phyloP scores from a whole-genome alignment of 2,113 vertebrate genomes.

The Rattus rattus region DNA sequence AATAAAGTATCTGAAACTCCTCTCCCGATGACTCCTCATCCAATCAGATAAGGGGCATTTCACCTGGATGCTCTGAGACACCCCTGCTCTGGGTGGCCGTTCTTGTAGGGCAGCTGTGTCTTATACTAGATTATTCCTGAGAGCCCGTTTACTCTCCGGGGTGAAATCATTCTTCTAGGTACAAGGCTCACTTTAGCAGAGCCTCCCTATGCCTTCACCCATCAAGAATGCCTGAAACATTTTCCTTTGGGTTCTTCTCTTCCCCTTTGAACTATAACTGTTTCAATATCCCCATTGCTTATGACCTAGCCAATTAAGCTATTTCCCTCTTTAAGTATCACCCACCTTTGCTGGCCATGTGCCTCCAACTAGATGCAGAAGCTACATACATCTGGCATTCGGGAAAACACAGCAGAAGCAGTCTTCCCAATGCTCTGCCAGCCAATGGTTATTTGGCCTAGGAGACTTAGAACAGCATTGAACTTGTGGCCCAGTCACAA shows the following conservation, averaged over 20 bases:
- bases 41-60: neutral
- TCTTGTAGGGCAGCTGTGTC: neutral
- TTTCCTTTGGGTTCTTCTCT: neutral
- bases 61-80: neutral
- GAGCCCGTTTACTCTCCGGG: neutral
- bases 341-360: neutral
- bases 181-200: neutral
- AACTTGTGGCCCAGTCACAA: neutral
- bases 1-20: neutral
- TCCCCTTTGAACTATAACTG: neutral
- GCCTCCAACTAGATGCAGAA: too few relatives aligned
- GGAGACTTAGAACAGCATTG: neutral
- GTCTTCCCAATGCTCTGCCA: neutral
- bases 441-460: neutral
- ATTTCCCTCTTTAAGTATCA: neutral
- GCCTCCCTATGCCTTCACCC: neutral
- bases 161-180: too few relatives aligned
- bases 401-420: neutral
- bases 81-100: too few relatives aligned
- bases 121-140: neutral
- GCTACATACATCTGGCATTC: neutral
- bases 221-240: neutral
- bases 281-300: neutral
- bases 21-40: neutral
- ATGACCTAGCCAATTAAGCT: neutral